A percentile compares a stretch with the other conserved stretches of the same genome.
Evolutionary conservation across 2,888 invertebrate species (phyloP).

Genomic region (Caenorhabditis angaria): DNA sequence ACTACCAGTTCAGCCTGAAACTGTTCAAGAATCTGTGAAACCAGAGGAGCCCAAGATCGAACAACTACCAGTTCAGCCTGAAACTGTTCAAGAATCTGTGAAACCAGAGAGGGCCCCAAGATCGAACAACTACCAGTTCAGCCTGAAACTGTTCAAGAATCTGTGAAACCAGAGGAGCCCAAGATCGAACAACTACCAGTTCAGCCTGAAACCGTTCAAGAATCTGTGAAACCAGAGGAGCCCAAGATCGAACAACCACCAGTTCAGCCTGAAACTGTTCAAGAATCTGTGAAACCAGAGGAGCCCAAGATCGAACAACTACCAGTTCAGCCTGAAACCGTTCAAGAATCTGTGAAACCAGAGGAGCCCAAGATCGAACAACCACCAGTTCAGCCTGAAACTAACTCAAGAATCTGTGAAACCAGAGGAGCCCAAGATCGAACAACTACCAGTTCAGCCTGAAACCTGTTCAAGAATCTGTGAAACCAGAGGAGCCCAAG

Average conservation of each 20-base stretch:
- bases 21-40: neutral
- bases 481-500: neutral
- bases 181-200: constrained; percentile 7
- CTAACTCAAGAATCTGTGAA: constrained; percentile 28
- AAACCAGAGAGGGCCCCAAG: constrained; percentile 7
- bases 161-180: constrained; percentile 14
- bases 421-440: constrained; percentile 5
- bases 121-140: constrained; percentile 19
- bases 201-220: constrained; percentile 8
- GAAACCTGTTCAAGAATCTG: neutral
- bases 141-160: constrained; percentile 4
- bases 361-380: neutral
- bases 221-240: constrained; percentile 11
- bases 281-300: constrained; percentile 11
- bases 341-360: too few species aligned
- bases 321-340: constrained; percentile 4
- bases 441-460: neutral
- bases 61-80: neutral
- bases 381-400: neutral
- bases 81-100: constrained; percentile 10
- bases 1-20: neutral
- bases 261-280: constrained; percentile 8
- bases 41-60: constrained; percentile 5
- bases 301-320: constrained; percentile 7
- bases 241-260: constrained; percentile 6